These are phyloP conservation scores for Chirona hameri DNA, from an alignment of 2,888 invertebrate species.

Conservation along the genomic window DNA sequence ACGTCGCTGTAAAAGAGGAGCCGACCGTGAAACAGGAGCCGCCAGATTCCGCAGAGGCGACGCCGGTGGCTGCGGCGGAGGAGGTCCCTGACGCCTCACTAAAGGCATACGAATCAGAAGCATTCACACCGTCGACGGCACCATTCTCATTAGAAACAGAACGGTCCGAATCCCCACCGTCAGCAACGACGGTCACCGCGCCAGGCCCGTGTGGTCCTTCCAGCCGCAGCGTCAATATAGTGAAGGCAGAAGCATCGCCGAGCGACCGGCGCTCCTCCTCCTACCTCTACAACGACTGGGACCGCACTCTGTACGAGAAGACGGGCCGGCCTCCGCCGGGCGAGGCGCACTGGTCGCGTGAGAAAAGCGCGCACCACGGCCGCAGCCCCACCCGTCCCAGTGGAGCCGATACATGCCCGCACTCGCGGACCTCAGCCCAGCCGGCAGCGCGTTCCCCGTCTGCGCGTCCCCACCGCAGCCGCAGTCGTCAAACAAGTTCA, in stretches of 20 bases:
- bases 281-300: constrained; percentile 23
- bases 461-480: not conserved
- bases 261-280: not conserved
- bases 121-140: not conserved
- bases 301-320: not conserved
- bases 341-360: constrained; percentile 24
- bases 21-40: not conserved
- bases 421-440: not conserved
- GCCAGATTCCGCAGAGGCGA: not conserved
- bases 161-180: not conserved
- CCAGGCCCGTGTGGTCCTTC: not conserved
- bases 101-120: not conserved
- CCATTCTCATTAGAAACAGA: not conserved
- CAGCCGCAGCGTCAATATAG: not conserved
- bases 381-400: not conserved
- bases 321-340: not conserved
- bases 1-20: not conserved
- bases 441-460: not conserved
- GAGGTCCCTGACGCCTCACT: not conserved
- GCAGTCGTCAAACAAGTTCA: not conserved
- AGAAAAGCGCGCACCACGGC: not conserved
- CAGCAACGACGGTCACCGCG: not conserved
- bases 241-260: not conserved
- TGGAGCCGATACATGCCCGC: not conserved
- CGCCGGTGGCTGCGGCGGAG: not conserved